Conservation (phyloP, 2,888 invertebrate species). For the Chymomyza procnemis region DNA sequence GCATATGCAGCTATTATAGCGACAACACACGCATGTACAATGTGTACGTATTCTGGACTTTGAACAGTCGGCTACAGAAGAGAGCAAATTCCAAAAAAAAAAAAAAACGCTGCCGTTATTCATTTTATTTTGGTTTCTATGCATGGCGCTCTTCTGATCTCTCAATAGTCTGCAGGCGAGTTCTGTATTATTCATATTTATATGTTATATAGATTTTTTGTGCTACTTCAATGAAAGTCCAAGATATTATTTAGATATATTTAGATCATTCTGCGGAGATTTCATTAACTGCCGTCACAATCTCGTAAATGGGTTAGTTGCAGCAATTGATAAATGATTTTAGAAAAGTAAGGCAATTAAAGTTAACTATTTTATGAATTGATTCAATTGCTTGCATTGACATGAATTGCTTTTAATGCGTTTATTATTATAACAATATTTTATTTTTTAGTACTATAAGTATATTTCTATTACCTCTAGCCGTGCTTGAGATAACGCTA, state of each 20-base stretch:
- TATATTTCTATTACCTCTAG: no score
- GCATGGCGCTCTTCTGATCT: constrained; percentile 14
- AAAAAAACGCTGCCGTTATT: constrained; percentile 20
- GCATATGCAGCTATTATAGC: constrained; percentile 10
- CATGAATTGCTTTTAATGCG: no score
- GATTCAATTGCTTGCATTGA: neutral
- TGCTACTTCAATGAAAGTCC: constrained; percentile 13
- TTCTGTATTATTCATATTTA: constrained; percentile 23
- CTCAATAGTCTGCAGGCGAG: constrained; percentile 5
- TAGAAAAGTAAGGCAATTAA: constrained; percentile 17
- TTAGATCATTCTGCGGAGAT: neutral
- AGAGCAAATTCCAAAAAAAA: neutral
- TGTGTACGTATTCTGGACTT: constrained; percentile 25
- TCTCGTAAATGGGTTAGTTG: neutral
- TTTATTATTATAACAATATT: no score
- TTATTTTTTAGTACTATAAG: no score
- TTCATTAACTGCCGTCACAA: neutral
- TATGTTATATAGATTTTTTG: constrained; percentile 5
- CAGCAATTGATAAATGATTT: neutral
- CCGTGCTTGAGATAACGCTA: no score
- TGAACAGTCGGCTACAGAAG: constrained; percentile 9
- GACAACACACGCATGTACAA: constrained; percentile 22
- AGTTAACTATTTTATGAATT: neutral
- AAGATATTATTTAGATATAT: constrained; percentile 45
- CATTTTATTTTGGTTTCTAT: neutral